Percentiles rank a stretch among this genome's conserved stretches.
phyloP scores from a whole-genome alignment of 2,888 invertebrate species.

The Andrena dorsata region DNA sequence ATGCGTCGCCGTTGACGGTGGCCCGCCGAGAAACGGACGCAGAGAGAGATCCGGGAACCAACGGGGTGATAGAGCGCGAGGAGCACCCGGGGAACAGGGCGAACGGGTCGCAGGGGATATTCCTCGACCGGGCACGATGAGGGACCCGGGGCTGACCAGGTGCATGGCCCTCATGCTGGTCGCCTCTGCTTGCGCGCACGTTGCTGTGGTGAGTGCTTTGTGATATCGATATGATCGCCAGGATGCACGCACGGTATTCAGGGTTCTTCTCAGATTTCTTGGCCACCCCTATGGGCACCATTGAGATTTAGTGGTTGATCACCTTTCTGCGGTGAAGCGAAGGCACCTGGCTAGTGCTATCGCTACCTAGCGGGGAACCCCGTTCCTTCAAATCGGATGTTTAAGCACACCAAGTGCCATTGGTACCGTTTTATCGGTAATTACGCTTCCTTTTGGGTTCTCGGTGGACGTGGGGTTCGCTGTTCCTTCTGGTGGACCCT shows the following conservation, averaged over 20 bases:
- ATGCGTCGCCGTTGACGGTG: conserved; percentile 45
- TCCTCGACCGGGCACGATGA: conserved; percentile 59
- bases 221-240: neutral
- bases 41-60: neutral
- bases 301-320: no score
- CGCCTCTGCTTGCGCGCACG: conserved; percentile 56
- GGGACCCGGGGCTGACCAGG: conserved; percentile 68
- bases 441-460: no score
- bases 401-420: no score
- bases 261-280: neutral
- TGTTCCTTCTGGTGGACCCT: no score
- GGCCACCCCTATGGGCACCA: no score
- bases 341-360: no score
- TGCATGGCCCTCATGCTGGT: conserved; percentile 68
- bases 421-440: no score
- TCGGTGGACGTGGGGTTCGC: no score
- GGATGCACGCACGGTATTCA: neutral
- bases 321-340: no score
- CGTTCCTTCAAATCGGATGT: no score
- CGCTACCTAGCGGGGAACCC: no score
- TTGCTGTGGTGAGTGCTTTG: conserved; percentile 72
- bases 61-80: conserved; percentile 14
- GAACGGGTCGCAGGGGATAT: conserved; percentile 57
- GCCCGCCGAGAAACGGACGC: neutral
- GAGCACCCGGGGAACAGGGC: conserved; percentile 35